Evolutionary conservation across 2,888 invertebrate species (phyloP), one percentile per base, ranked within the genome.

Genomic region (Synanthedon myopaeformis): DNA sequence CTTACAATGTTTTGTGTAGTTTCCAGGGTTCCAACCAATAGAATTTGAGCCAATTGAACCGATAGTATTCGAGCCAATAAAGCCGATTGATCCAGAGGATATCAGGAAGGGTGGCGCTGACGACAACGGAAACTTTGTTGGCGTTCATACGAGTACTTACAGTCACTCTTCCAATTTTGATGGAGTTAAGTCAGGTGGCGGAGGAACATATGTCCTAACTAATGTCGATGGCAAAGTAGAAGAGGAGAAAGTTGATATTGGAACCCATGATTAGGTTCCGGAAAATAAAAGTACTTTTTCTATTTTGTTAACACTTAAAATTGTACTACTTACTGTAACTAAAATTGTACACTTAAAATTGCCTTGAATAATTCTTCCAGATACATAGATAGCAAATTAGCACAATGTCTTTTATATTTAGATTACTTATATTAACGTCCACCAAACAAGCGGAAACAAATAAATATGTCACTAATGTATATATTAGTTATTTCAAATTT

Each of bases 181-280:
- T 66, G 92, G 92, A 4, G 86, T 89, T 58, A 84, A 81, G 49
- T 76, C 75, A 23, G 79, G 75, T 51, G 81, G 78, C 51, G 90
- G 91, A 57, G 82, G 82, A 41, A 86, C 90, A 1, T 75, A 88
- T 13, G 89, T 90, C 1, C 84, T 89, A 1, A 74, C 91, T 4
- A 92, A 92, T 64, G 89, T 91, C 63, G 91, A 93, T 69, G 92
- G 92, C 56, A 90, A 90, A 67, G 68, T 91, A 12, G 17, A 62
- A 4, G 52, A 61, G 51, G 54, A 61, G 17, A 50, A 23, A n/a
- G 52, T 55, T 51, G 42, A n/a, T 12, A 13, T 51, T 41, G 51
- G 17, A 51, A 12, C 3, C 6, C 35, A 51, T 5, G 51, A 51
- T 19, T n/a, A 50, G 35, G 35, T 35, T 35, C 10, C 10, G 0